A percentile compares a stretch with the other conserved stretches of the same genome.
phyloP scores from a whole-genome alignment of 2,113 vertebrate species.

The Xyliphius kryptos region DNA sequence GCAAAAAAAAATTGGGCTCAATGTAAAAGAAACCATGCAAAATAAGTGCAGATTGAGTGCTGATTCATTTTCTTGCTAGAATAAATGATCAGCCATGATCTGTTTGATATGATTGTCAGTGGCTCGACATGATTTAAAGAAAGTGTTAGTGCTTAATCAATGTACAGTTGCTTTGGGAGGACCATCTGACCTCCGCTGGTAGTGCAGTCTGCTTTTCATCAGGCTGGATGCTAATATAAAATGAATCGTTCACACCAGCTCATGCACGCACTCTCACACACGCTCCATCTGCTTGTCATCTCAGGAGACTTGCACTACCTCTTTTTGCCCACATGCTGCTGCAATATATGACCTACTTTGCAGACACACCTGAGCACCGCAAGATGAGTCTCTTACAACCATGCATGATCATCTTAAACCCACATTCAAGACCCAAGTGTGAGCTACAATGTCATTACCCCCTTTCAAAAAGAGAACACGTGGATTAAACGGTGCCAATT shows the following conservation, averaged over 20 bases:
- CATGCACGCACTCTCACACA: background rate
- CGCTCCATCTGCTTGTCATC: slow-evolving; percentile 50
- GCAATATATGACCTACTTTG: slow-evolving; percentile 52
- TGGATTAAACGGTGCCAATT: background rate
- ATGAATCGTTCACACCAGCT: slow-evolving; percentile 34
- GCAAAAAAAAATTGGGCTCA: too few species aligned
- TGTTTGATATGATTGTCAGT: too few species aligned
- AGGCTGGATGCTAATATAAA: slow-evolving; percentile 31
- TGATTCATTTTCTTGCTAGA: too few species aligned
- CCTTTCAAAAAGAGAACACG: background rate
- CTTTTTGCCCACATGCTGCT: slow-evolving; percentile 48
- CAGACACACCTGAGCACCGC: slow-evolving; percentile 15
- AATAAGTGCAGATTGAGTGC: too few species aligned
- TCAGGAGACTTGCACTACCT: slow-evolving; percentile 48
- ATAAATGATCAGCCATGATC: too few species aligned
- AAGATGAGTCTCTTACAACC: background rate
- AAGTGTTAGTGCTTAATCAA: too few species aligned
- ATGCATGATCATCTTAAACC: background rate
- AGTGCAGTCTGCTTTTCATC: background rate
- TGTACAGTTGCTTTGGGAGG: background rate
- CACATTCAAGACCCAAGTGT: background rate
- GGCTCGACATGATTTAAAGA: too few species aligned
- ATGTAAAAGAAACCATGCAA: too few species aligned
- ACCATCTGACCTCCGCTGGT: background rate
- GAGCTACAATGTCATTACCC: background rate